Conservation (phyloP, 2,888 invertebrate genomes). For the Lapara coniferarum region DNA sequence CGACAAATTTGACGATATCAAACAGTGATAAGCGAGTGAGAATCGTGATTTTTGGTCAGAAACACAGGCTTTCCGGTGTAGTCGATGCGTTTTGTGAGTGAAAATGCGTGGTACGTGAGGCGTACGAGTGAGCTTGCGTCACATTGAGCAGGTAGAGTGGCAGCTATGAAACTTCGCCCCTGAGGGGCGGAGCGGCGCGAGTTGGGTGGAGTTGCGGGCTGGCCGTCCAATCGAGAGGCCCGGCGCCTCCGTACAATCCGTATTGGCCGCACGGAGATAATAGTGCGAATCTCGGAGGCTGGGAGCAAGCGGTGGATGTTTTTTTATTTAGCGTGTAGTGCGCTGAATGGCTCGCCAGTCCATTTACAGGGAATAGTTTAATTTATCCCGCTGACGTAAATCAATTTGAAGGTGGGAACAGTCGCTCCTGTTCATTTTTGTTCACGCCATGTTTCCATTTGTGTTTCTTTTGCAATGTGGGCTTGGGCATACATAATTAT, state of each 20-base stretch:
- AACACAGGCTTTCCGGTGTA: slow-evolving; percentile 49
- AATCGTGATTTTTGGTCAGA: slow-evolving; percentile 58
- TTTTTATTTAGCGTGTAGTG: slow-evolving; percentile 69
- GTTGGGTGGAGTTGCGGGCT: slow-evolving; percentile 74
- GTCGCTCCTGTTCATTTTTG: slow-evolving; percentile 47
- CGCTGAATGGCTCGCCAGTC: slow-evolving; percentile 66
- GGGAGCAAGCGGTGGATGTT: slow-evolving; percentile 64
- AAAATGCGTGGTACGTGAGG: slow-evolving; percentile 51
- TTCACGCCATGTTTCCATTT: slow-evolving; percentile 36
- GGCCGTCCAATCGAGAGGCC: slow-evolving; percentile 56
- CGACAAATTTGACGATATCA: slow-evolving; percentile 54
- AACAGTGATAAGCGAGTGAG: slow-evolving; percentile 60
- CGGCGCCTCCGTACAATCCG: slow-evolving; percentile 50
- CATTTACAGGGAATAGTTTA: slow-evolving; percentile 67
- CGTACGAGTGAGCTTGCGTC: slow-evolving; percentile 59
- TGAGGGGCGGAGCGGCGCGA: slow-evolving; percentile 75
- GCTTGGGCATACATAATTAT: slow-evolving; percentile 4
- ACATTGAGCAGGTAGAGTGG: slow-evolving; percentile 60
- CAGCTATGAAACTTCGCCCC: slow-evolving; percentile 63
- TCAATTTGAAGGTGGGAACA: slow-evolving; percentile 74
- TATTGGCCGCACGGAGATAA: slow-evolving; percentile 76
- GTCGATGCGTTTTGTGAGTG: slow-evolving; percentile 33
- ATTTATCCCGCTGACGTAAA: slow-evolving; percentile 72
- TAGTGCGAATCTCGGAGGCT: slow-evolving; percentile 82
- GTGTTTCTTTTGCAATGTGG: slow-evolving; percentile 12